phyloP scores from a whole-genome alignment of 2,113 vertebrate species.

The Puntigrus tetrazona region DNA sequence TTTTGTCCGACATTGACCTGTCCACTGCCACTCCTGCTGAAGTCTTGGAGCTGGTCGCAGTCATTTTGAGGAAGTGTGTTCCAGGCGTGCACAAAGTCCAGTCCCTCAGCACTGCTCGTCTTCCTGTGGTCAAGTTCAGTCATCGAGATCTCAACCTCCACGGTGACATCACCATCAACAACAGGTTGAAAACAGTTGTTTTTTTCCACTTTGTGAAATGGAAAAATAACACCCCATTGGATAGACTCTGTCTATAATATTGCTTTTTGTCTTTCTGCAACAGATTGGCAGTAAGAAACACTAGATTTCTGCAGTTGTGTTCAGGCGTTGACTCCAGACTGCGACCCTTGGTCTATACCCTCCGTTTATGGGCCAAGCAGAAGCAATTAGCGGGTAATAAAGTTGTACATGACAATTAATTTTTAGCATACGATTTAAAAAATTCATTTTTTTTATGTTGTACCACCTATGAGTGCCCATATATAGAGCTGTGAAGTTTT shows the following conservation, averaged over 20 bases:
- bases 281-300: slow-evolving; percentile 89
- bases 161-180: slow-evolving; percentile 88
- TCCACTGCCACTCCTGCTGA: slow-evolving; percentile 70
- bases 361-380: slow-evolving; percentile 88
- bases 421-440: not conserved
- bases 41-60: slow-evolving; percentile 82
- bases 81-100: slow-evolving; percentile 87
- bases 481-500: not conserved
- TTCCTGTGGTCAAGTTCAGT: slow-evolving; percentile 88
- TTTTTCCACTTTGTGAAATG: not conserved
- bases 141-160: slow-evolving; percentile 85
- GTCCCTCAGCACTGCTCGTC: slow-evolving; percentile 80
- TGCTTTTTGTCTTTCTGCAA: not conserved
- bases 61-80: slow-evolving; percentile 85
- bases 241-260: not conserved
- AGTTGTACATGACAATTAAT: not conserved
- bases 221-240: not conserved
- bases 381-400: slow-evolving; percentile 83
- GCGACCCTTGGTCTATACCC: slow-evolving; percentile 80
- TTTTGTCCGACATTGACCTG: slow-evolving; percentile 81
- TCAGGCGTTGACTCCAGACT: slow-evolving; percentile 81
- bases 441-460: not conserved
- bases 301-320: slow-evolving; percentile 85
- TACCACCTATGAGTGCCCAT: not conserved
- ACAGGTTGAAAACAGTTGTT: slow-evolving; percentile 73